phyloP scores from a whole-genome alignment of 2,113 vertebrate species.

The Scatophagus argus region DNA sequence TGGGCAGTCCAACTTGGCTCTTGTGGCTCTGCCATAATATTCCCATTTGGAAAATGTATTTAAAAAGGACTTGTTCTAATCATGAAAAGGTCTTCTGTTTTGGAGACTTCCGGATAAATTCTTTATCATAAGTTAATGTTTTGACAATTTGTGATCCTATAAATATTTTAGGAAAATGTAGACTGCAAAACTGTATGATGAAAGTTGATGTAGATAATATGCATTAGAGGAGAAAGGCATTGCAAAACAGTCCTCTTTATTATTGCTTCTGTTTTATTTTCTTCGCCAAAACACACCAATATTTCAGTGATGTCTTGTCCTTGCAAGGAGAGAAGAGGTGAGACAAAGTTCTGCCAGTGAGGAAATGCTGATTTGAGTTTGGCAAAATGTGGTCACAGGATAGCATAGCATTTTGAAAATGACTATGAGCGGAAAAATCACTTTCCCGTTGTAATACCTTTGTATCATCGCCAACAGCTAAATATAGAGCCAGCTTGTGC shows the following conservation, averaged over 20 bases:
- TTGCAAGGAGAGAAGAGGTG: neutral
- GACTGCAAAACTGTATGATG: neutral
- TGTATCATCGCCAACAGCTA: conserved; percentile 1
- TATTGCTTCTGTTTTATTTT: conserved; percentile 36
- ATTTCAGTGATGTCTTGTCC: conserved; percentile 14
- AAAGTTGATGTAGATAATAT: conserved; percentile 10
- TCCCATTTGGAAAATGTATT: neutral
- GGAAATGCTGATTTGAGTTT: neutral
- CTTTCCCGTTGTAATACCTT: neutral
- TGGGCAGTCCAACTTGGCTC: neutral
- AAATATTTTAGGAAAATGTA: neutral
- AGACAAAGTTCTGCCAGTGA: conserved; percentile 1
- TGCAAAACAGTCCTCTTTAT: conserved; percentile 6
- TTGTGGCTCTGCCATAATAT: neutral
- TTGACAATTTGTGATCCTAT: neutral
- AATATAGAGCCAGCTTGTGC: conserved; percentile 45
- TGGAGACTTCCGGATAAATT: neutral
- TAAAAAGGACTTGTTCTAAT: neutral
- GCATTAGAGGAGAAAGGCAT: conserved; percentile 31
- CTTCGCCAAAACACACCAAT: conserved; percentile 41
- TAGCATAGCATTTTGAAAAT: conserved; percentile 5
- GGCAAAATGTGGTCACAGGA: neutral
- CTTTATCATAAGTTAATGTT: neutral
- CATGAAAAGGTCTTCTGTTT: neutral
- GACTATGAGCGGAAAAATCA: neutral